A percentile compares a stretch with the other conserved stretches of the same genome.
Evolutionary conservation across 2,797 vertebrate genomes (phyloP).

Genomic region (Myotis daubentonii): DNA sequence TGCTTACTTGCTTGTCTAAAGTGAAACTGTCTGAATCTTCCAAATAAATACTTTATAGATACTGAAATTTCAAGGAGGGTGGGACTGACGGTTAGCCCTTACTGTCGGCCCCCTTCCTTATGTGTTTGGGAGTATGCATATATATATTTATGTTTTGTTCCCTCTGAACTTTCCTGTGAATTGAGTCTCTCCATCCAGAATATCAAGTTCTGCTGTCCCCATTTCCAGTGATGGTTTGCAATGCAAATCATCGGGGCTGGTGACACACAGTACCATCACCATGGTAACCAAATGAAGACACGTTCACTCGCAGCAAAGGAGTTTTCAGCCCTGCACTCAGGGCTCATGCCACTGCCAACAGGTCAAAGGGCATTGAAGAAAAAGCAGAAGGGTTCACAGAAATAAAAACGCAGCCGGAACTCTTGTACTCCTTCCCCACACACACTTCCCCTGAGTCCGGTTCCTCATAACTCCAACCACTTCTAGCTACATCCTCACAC

Average conservation of each 20-base stretch:
- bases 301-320: conserved; percentile 81
- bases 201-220: conserved; percentile 79
- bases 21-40: conserved; percentile 28
- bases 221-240: conserved; percentile 84
- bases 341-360: conserved; percentile 63
- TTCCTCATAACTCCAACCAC: not conserved
- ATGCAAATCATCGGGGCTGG: conserved; percentile 85
- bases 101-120: not conserved
- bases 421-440: not conserved
- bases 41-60: not conserved
- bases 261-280: conserved; percentile 80
- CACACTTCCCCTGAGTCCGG: not conserved
- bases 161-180: conserved; percentile 64
- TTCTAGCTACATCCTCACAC: not conserved
- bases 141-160: conserved; percentile 27
- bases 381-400: conserved; percentile 63
- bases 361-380: conserved; percentile 75
- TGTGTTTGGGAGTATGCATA: not conserved
- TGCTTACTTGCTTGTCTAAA: not conserved
- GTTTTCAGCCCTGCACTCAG: conserved; percentile 68
- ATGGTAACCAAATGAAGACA: conserved; percentile 86
- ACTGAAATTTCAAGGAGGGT: not conserved
- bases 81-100: not conserved
- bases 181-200: conserved; percentile 72
- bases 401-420: conserved; percentile 46